Conservation (phyloP, 2,797 vertebrate species). For the Notolabrus celidotus region DNA sequence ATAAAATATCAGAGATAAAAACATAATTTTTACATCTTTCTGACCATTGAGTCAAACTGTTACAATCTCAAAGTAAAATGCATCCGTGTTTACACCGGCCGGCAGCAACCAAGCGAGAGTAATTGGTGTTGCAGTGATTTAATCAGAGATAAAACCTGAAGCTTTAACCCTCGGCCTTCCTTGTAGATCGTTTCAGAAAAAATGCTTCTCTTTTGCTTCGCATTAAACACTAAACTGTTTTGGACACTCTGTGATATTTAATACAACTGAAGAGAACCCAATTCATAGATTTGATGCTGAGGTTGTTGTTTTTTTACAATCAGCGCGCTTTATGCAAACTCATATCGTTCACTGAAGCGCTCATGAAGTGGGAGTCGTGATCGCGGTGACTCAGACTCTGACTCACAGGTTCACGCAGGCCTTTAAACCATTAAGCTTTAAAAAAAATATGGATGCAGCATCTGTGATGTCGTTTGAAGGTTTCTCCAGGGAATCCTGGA, state of each 20-base stretch:
- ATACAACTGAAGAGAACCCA: not conserved
- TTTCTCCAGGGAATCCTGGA: conserved; percentile 30
- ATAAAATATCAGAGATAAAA: conserved; percentile 25
- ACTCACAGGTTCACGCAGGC: conserved; percentile 39
- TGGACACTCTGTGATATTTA: too few relatives aligned
- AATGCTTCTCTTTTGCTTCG: not conserved
- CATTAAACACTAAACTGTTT: too few relatives aligned
- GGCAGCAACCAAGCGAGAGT: conserved; percentile 23
- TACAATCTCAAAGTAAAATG: conserved; percentile 18
- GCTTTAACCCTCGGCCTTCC: conserved; percentile 29
- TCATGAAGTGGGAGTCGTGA: conserved; percentile 13
- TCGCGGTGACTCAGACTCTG: conserved; percentile 50
- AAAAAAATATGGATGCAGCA: conserved; percentile 2
- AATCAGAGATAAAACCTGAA: conserved; percentile 22
- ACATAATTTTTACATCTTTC: conserved; percentile 13
- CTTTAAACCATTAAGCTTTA: conserved; percentile 43
- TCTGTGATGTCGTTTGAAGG: conserved; percentile 3
- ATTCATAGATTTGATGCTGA: not conserved
- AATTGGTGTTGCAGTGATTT: conserved; percentile 43
- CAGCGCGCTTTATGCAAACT: too few relatives aligned
- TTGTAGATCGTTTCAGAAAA: conserved; percentile 1
- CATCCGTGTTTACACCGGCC: conserved; percentile 23
- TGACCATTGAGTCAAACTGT: conserved; percentile 27
- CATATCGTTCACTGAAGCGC: conserved; percentile 10
- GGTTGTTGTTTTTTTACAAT: conserved; percentile 20